Evolutionary conservation across 2,113 vertebrate genomes (phyloP).

Genomic region (Setophaga petechia): DNA sequence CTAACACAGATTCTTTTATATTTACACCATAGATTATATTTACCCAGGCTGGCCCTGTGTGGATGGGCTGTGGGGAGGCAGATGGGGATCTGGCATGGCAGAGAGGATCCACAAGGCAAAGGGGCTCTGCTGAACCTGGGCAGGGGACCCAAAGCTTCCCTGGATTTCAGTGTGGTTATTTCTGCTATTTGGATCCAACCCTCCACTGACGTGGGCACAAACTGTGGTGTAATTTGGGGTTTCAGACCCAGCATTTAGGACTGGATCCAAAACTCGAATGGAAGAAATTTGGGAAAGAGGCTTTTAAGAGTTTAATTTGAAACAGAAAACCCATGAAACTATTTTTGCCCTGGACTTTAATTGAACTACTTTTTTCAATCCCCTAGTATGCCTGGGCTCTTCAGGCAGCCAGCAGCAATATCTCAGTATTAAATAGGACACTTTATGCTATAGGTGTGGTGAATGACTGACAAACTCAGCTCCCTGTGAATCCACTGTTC

Average conservation of each 20-base stretch:
- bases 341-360: conserved; percentile 38
- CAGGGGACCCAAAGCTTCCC: neutral
- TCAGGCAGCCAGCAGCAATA: conserved; percentile 12
- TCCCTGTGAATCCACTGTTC: neutral
- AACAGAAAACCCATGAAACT: conserved; percentile 24
- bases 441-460: neutral
- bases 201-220: neutral
- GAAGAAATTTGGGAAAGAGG: conserved; percentile 46
- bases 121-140: neutral
- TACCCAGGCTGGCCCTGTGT: neutral
- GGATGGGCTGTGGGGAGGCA: neutral
- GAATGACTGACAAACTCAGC: neutral
- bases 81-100: neutral
- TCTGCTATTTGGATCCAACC: neutral
- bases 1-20: neutral
- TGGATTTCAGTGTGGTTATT: neutral
- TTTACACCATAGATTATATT: neutral
- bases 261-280: neutral
- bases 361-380: neutral
- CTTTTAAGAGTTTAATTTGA: conserved; percentile 49
- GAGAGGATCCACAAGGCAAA: neutral
- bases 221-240: neutral
- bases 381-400: neutral
- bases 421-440: conserved; percentile 9
- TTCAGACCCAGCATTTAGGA: conserved; percentile 23